Base-by-base conservation (phyloP, 2,888 invertebrate genomes). In the Epistrophe eligans region DNA sequence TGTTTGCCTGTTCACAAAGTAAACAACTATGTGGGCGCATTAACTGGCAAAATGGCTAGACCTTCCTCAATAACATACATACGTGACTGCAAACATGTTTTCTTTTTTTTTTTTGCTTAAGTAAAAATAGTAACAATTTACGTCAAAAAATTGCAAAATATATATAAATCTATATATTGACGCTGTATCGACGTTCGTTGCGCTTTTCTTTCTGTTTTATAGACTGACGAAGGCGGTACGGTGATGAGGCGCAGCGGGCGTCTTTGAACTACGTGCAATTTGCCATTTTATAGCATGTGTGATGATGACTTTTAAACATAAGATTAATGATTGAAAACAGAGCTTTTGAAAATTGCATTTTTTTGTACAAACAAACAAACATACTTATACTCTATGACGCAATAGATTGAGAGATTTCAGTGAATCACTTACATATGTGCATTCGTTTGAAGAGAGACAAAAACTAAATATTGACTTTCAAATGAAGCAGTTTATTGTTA, bases 1-100 rank as follows among this genome's bases (percentile, higher is more conserved):
- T 28, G 1, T 50, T 50, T 52, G 10, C 28, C 5, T 28, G 9
- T 28, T 28, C 8, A n/a, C 8, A 32, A 55, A 55, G 28, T n/a
- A 55, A 55, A 55, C 28, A 55, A n/a, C 55, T 55, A n/a, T 32
- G 7, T 32, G 24, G 24, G 24, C 24, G 15, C 28, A 4, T 8
- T 55, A 32, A 55, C 4, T 55, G 15, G n/a, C 55, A 15, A 28
- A 10, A 32, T 32, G 9, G 28, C 28, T 55, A n/a, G 55, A 55
- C 55, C 55, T 55, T 55, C 55, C 55, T n/a, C 55, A 55, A 55
- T 55, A 55, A 15, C 28, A 24, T 24, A 24, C 7, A 7, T 52
- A 52, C 55, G 55, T 55, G 55, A 55, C 55, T 55, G n/a, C n/a
- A 32, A n/a, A n/a, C 55, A 55, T 28, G 55, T 55, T 28, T 55